Evolutionary conservation across 2,888 invertebrate genomes (phyloP).

Genomic region (Lampropteryx suffumata): DNA sequence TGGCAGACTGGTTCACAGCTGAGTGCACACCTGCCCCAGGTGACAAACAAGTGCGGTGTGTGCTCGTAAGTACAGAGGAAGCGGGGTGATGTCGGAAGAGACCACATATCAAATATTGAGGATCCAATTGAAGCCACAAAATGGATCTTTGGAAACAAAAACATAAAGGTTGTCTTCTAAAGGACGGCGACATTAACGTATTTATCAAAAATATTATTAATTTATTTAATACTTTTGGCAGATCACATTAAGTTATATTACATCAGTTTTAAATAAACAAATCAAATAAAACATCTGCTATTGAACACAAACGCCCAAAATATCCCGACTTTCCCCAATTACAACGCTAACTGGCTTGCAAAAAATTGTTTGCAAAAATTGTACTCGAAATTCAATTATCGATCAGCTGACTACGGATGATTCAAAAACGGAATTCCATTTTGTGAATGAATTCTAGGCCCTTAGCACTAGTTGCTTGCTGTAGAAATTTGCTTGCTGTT

Average conservation of each 20-base stretch:
- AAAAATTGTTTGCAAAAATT: conserved; percentile 7
- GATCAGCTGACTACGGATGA: conserved; percentile 30
- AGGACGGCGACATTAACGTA: too few relatives aligned
- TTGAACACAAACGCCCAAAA: neutral
- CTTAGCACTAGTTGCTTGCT: conserved; percentile 1
- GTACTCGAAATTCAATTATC: conserved; percentile 19
- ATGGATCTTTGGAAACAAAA: too few relatives aligned
- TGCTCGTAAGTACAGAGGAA: conserved; percentile 2
- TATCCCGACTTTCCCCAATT: conserved; percentile 7
- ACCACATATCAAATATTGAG: too few relatives aligned
- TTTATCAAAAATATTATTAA: too few relatives aligned
- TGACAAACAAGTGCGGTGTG: conserved; percentile 20
- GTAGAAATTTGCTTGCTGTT: neutral
- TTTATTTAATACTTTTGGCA: too few relatives aligned
- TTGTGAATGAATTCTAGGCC: conserved; percentile 22
- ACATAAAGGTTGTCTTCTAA: too few relatives aligned
- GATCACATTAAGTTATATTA: too few relatives aligned
- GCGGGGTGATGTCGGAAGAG: too few relatives aligned
- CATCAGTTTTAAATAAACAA: too few relatives aligned
- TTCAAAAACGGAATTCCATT: conserved; percentile 26
- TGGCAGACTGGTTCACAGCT: conserved; percentile 22
- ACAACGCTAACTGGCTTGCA: conserved; percentile 10
- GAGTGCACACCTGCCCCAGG: conserved; percentile 25
- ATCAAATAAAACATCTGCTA: neutral
- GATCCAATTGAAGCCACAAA: too few relatives aligned